Percentiles rank a stretch among this genome's conserved stretches.
These are phyloP conservation scores for Drosophila melanosoma DNA, from an alignment of 2,888 invertebrate genomes.

Conservation along the genomic window DNA sequence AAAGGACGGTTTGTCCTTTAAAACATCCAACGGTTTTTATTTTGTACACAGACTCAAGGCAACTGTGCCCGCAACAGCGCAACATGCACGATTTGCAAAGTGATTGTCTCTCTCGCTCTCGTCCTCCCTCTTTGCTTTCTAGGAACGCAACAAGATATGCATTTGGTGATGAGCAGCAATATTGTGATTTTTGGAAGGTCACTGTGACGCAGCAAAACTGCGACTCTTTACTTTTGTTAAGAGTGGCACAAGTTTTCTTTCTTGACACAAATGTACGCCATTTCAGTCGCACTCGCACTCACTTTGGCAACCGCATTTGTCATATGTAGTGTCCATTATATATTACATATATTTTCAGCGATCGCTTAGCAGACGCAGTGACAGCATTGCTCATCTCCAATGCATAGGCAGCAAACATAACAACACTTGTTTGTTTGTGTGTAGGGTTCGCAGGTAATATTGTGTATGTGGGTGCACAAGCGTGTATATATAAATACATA, in stretches of 20 bases:
- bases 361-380: background rate
- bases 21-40: conserved; percentile 69
- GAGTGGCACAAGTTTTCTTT: background rate
- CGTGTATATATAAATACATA: background rate
- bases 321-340: background rate
- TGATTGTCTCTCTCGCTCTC: conserved; percentile 22
- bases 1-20: conserved; percentile 39
- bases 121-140: conserved; percentile 32
- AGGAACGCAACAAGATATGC: conserved; percentile 49
- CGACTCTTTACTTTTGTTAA: background rate
- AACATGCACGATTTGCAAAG: conserved; percentile 47
- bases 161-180: conserved; percentile 29
- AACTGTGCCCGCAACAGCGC: conserved; percentile 25
- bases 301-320: background rate
- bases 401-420: conserved; percentile 12
- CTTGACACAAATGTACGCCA: background rate
- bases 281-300: background rate
- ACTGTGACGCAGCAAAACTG: conserved; percentile 6
- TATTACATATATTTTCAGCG: too few relatives aligned
- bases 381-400: conserved; percentile 39
- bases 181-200: conserved; percentile 7
- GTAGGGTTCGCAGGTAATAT: conserved; percentile 50
- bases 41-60: conserved; percentile 72
- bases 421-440: conserved; percentile 44
- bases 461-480: conserved; percentile 29